Percentiles rank a stretch among this genome's conserved stretches.
Conservation (phyloP, 2,797 vertebrate species). For the Rhinella marina region DNA sequence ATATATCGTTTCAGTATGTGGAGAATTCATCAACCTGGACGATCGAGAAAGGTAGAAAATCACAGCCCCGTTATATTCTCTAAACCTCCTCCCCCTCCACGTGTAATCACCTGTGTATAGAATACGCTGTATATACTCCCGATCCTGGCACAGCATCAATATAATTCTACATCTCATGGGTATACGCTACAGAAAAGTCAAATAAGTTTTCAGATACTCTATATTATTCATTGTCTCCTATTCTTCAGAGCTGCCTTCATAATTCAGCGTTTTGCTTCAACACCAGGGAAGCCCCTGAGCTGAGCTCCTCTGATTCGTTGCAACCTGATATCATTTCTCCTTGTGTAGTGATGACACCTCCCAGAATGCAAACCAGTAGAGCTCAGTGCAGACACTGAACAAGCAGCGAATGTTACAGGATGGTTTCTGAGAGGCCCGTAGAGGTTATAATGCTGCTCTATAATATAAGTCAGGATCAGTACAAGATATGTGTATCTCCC, state of each 20-base stretch:
- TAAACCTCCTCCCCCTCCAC: too few species aligned
- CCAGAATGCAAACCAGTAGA: background rate
- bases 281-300: background rate
- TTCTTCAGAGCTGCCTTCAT: background rate
- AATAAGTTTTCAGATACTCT: too few species aligned
- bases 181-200: too few species aligned
- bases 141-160: background rate
- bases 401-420: background rate
- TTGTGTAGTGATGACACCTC: background rate
- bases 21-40: constrained; percentile 69
- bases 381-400: background rate
- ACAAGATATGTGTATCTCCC: background rate
- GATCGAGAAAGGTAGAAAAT: constrained; percentile 67
- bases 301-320: background rate
- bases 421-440: background rate
- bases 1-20: constrained; percentile 71
- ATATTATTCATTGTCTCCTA: background rate
- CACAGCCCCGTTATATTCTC: too few species aligned
- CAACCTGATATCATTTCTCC: background rate
- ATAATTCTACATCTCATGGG: background rate
- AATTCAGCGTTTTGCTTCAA: background rate
- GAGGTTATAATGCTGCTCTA: too few species aligned
- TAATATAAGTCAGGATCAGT: too few species aligned
- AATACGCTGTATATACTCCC: background rate
- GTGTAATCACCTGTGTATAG: too few species aligned